Evolutionary conservation across 2,888 invertebrate genomes (phyloP).

Genomic region (Pristionchus exspectatus): DNA sequence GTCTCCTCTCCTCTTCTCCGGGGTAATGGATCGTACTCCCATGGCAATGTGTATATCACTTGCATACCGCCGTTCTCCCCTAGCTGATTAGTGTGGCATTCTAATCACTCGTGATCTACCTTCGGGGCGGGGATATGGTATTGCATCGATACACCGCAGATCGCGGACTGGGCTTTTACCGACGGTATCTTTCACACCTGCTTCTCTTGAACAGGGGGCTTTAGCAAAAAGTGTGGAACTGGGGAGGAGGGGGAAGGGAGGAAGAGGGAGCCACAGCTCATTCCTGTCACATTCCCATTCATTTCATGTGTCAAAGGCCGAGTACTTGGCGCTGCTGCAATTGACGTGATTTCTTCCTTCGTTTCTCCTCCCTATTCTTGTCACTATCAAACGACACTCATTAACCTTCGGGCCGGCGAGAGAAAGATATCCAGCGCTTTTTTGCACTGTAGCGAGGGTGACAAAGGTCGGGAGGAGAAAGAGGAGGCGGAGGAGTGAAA

Average conservation of each 20-base stretch:
- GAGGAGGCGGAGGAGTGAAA: not conserved
- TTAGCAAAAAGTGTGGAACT: constrained; percentile 44
- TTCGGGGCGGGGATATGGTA: not conserved
- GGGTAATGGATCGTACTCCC: not conserved
- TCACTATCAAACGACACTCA: constrained; percentile 48
- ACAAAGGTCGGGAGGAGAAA: constrained; percentile 9
- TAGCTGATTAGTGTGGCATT: not conserved
- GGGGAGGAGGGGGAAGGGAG: constrained; percentile 54
- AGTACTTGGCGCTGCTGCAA: not conserved
- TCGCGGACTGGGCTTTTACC: not conserved
- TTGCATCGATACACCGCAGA: not conserved
- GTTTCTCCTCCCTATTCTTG: constrained; percentile 20
- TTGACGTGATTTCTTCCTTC: constrained; percentile 35
- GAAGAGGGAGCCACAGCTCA: constrained; percentile 45
- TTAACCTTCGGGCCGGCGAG: constrained; percentile 31
- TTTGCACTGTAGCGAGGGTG: not conserved
- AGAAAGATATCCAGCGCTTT: constrained; percentile 15
- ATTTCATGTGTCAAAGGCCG: constrained; percentile 40
- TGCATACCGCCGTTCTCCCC: not conserved
- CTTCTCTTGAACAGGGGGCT: constrained; percentile 34
- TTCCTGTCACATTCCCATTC: constrained; percentile 10
- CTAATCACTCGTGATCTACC: constrained; percentile 11
- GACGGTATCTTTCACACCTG: not conserved
- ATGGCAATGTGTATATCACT: constrained; percentile 31
- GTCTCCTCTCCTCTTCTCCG: not conserved